Conservation (phyloP, 2,797 vertebrate genomes). For the Pelochelys cantorii region DNA sequence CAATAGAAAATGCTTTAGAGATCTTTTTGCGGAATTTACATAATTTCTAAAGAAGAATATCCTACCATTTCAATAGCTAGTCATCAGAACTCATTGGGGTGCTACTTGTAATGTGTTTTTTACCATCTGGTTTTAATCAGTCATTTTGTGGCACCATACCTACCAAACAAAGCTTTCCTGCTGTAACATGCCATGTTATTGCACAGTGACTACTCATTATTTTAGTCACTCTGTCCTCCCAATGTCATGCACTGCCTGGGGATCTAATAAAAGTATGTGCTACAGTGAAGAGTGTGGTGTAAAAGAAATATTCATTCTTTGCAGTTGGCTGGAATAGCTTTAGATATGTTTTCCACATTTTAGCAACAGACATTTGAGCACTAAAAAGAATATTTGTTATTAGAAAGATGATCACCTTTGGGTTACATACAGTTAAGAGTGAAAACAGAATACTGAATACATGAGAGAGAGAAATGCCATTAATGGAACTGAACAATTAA, state of each 20-base stretch:
- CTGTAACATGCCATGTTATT: slow-evolving; percentile 43
- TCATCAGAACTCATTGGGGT: background rate
- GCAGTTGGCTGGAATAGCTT: slow-evolving; percentile 30
- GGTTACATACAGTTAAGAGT: background rate
- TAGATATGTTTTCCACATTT: background rate
- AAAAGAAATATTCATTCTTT: slow-evolving; percentile 3
- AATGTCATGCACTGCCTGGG: slow-evolving; percentile 52
- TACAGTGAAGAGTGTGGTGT: background rate
- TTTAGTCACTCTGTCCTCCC: slow-evolving; percentile 51
- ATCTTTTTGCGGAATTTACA: background rate
- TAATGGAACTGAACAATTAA: background rate
- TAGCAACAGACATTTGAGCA: background rate
- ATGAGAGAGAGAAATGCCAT: background rate
- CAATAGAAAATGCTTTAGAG: background rate
- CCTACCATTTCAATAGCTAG: slow-evolving; percentile 28
- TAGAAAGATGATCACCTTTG: background rate
- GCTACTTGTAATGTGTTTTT: slow-evolving; percentile 19
- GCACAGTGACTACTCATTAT: slow-evolving; percentile 39
- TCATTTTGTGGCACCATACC: slow-evolving; percentile 50
- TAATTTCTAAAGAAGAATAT: background rate
- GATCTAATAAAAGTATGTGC: slow-evolving; percentile 21
- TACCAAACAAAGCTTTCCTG: slow-evolving; percentile 33
- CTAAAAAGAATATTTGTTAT: slow-evolving; percentile 6
- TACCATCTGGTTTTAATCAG: slow-evolving; percentile 59
- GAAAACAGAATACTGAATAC: background rate